Percentiles rank a stretch among this genome's conserved stretches.
Conservation (phyloP, 2,113 vertebrate genomes). For the Hippotragus niger region DNA sequence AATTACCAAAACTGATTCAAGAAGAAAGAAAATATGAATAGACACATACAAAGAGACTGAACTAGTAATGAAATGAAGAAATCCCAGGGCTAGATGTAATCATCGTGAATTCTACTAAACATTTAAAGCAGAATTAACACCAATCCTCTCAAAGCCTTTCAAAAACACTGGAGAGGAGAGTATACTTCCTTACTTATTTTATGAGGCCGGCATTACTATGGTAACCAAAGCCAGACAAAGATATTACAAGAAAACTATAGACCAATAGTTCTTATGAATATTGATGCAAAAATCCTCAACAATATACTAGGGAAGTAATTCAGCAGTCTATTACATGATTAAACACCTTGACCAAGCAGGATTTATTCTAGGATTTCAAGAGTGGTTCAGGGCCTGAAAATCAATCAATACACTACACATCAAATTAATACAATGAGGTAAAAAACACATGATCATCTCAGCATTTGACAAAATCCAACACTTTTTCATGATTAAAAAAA, state of each 20-base stretch:
- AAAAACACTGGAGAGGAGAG: background rate
- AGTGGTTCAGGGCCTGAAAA: background rate
- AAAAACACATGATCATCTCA: background rate
- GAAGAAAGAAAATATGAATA: background rate
- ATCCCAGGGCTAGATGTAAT: background rate
- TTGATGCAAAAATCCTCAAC: background rate
- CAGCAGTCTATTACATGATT: background rate
- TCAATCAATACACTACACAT: background rate
- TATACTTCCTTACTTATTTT: background rate
- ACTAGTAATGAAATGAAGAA: background rate
- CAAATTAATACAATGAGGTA: background rate
- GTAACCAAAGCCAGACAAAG: background rate
- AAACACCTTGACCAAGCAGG: background rate
- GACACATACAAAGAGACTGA: background rate
- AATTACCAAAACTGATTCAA: background rate
- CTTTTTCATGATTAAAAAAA: background rate
- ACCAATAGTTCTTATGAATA: background rate
- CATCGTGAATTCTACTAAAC: background rate
- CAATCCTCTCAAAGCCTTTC: background rate
- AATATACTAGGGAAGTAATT: background rate
- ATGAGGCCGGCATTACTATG: background rate
- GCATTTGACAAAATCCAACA: background rate
- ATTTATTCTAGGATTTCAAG: background rate
- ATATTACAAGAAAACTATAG: background rate
- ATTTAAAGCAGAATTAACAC: background rate